phyloP scores from a whole-genome alignment of 2,113 vertebrate species.

The pig (Sus scrofa) region DNA sequence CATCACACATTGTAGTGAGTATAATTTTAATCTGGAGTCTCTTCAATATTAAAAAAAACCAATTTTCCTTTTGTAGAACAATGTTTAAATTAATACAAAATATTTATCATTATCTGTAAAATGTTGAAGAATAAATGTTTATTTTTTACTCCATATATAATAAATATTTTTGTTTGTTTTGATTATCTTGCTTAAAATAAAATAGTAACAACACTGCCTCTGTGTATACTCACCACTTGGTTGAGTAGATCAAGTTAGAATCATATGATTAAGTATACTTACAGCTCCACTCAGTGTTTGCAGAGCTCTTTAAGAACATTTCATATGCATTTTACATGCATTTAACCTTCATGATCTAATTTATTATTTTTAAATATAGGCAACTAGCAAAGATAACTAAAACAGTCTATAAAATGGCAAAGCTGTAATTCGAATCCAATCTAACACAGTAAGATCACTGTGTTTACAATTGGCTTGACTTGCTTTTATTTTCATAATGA shows the following conservation, averaged over 20 bases:
- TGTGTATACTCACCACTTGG: background rate
- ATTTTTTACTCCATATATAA: background rate
- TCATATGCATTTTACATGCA: background rate
- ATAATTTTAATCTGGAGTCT: background rate
- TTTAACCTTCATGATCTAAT: constrained; percentile 34
- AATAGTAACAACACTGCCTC: background rate
- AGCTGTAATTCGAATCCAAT: background rate
- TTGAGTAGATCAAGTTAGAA: background rate
- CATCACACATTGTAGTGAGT: background rate
- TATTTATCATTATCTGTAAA: background rate
- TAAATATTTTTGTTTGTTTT: constrained; percentile 13
- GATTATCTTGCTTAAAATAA: background rate
- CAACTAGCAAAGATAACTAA: background rate
- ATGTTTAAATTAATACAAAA: background rate
- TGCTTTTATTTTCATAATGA: background rate
- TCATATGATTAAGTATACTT: background rate
- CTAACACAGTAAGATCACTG: background rate
- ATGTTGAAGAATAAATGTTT: background rate
- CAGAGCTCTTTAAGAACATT: background rate
- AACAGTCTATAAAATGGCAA: background rate
- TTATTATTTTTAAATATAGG: background rate
- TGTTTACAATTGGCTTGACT: background rate
- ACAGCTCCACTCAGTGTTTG: background rate
- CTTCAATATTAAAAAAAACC: background rate
- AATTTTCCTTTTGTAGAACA: background rate